phyloP scores from a whole-genome alignment of 2,113 vertebrate species.

The Edolisoma coerulescens region DNA sequence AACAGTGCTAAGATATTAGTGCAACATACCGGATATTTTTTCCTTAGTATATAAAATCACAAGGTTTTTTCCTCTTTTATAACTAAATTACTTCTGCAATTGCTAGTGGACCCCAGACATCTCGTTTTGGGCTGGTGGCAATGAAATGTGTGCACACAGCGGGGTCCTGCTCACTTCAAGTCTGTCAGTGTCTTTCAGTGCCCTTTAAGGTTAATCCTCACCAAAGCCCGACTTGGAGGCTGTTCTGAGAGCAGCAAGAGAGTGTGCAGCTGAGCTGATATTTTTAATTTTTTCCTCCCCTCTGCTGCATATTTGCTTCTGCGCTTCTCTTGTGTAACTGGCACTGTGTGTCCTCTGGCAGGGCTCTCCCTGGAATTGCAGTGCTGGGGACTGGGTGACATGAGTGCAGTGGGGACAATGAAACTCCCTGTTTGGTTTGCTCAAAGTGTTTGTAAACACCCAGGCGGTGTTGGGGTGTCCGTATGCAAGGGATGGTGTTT shows the following conservation, averaged over 20 bases:
- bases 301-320: slow-evolving; percentile 2
- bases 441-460: slow-evolving; percentile 32
- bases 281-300: neutral
- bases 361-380: neutral
- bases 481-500: accelerated
- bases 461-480: neutral
- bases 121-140: neutral
- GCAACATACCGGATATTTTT: neutral
- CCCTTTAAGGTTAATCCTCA: neutral
- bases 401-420: slow-evolving; percentile 42
- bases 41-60: neutral
- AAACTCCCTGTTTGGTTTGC: slow-evolving; percentile 28
- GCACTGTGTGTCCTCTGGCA: slow-evolving; percentile 59
- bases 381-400: neutral
- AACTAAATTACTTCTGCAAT: neutral
- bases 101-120: neutral
- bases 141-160: neutral
- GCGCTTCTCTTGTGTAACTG: slow-evolving; percentile 50
- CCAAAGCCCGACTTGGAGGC: neutral
- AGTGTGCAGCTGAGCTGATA: neutral
- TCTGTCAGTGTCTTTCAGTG: neutral
- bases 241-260: neutral
- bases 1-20: neutral
- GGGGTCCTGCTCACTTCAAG: neutral
- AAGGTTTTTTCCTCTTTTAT: neutral